Evolutionary conservation across 2,113 vertebrate species (phyloP), one percentile per base, ranked within the genome.

Genomic region (Notarius quadriscutis): DNA sequence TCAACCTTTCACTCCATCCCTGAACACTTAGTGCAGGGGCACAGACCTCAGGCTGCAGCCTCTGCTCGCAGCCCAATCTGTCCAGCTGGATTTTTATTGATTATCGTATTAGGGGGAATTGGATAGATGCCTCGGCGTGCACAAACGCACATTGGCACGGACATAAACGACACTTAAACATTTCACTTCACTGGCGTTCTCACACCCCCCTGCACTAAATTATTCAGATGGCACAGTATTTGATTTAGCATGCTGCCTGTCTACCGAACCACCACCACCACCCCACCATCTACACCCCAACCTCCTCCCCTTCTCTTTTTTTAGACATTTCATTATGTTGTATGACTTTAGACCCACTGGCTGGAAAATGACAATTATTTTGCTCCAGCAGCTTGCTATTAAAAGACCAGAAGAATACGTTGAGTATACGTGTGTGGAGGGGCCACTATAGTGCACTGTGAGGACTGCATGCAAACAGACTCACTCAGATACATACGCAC

Each of bases 301-400:
- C 67, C 55, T 83, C 84, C 62, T 9, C 86, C 81, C 72, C 57
- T 82, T 77, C 79, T 12, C 62, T 91, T 90, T 95, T 41, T 95
- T 94, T 94, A 94, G 94, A 95, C 94, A 94, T 95, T 95, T 94
- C 94, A 96, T 95, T 95, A 95, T 95, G 94, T 95, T 95, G 94
- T 95, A 95, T 94, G 94, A 96, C 95, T 95, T 95, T 95, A 95
- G 93, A 94, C 93, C 94, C 94, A 96, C 94, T 95, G 95, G 94
- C 94, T 95, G 94, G 94, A 96, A 96, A 96, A 95, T 95, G 94
- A 95, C 94, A 95, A 95, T 95, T 95, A 95, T 95, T 95, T 94
- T 95, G 94, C 95, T 95, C 93, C 93, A 94, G 94, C 93, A 94
- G 94, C 94, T 94, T 93, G 92, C 94, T 94, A 95, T 96, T 95